phyloP scores from a whole-genome alignment of 2,797 vertebrate genomes.

The Gallinago stenura region DNA sequence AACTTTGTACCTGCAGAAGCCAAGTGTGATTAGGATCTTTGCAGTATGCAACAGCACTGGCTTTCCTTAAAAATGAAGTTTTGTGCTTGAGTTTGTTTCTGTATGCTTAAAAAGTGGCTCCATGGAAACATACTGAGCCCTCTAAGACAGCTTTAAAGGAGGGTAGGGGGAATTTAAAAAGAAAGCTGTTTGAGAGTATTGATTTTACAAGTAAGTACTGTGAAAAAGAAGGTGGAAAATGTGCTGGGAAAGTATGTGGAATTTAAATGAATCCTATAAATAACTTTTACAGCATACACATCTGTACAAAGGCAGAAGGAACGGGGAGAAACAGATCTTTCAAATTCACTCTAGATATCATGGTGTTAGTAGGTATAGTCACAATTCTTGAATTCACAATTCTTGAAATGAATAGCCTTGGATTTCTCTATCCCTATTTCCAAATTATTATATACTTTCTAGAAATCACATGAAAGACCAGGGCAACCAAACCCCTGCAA shows the following conservation, averaged over 20 bases:
- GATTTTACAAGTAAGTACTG: conserved; percentile 70
- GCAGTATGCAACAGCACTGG: neutral
- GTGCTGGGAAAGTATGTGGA: conserved; percentile 63
- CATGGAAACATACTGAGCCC: conserved; percentile 42
- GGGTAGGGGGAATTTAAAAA: conserved; percentile 51
- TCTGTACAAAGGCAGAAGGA: conserved; percentile 67
- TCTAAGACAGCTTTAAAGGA: conserved; percentile 35
- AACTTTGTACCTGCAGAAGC: conserved; percentile 30
- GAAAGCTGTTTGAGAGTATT: conserved; percentile 66
- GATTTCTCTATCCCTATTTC: conserved; percentile 12
- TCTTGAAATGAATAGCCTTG: neutral
- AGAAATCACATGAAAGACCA: neutral
- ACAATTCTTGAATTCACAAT: neutral
- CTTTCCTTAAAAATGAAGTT: conserved; percentile 41
- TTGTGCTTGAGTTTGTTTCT: conserved; percentile 35
- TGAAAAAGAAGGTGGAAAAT: conserved; percentile 73
- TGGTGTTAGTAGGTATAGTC: neutral
- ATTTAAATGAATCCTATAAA: conserved; percentile 78
- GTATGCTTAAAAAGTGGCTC: conserved; percentile 48
- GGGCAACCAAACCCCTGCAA: neutral
- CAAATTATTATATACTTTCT: conserved; percentile 13
- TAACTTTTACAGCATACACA: conserved; percentile 69
- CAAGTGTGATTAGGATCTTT: neutral
- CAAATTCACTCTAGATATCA: conserved; percentile 36
- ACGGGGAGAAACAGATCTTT: conserved; percentile 48